Evolutionary conservation across 2,113 vertebrate genomes (phyloP), one percentile per base, ranked within the genome.

Genomic region (Peromyscus maniculatus): DNA sequence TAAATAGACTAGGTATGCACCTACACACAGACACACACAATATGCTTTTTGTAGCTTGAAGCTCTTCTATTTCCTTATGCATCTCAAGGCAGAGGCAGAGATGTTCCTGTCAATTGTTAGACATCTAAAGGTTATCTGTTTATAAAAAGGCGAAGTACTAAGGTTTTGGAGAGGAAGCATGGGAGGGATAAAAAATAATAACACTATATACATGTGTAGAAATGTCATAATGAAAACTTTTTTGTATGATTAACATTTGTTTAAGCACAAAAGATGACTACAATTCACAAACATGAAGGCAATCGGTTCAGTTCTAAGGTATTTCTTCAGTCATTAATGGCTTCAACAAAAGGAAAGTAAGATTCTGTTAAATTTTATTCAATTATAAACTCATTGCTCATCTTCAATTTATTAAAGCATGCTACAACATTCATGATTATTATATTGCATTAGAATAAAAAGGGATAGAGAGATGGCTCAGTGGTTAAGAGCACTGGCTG

Each of bases 121-220:
- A 28, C 43, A 46, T 17, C 67, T 46, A 91, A 16, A n/a, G 91
- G 74, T 16, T n/a, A 95, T 46, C 69, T 91, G 52, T 87, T 95
- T 82, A 78, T 57, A 82, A 82, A 75, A 82, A 57, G 33, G 24
- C 28, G 52, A 82, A 57, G 78, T 22, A 36, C 31, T 80, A 33
- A 7, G 52, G 49, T 52, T 55, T 33, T 55, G 49, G 46, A 55
- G 46, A 55, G 49, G 49, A 55, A 36, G 33, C 2, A 4, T 17
- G 28, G 4, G 19, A 21, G 11, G 36, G 49, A 69, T 31, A 88
- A 72, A 88, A 21, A 88, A 4, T 71, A 72, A 55, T 55, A 26
- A 87, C n/a, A n/a, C 55, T 55, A 72, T 71, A n/a, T 72, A 2
- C 11, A 2, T 12, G 66, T 16, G 33, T 88, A 21, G 33, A n/a